These are phyloP conservation scores for Gambusia yucatana DNA, from an alignment of 2,797 vertebrate genomes.

Conservation along the genomic window DNA sequence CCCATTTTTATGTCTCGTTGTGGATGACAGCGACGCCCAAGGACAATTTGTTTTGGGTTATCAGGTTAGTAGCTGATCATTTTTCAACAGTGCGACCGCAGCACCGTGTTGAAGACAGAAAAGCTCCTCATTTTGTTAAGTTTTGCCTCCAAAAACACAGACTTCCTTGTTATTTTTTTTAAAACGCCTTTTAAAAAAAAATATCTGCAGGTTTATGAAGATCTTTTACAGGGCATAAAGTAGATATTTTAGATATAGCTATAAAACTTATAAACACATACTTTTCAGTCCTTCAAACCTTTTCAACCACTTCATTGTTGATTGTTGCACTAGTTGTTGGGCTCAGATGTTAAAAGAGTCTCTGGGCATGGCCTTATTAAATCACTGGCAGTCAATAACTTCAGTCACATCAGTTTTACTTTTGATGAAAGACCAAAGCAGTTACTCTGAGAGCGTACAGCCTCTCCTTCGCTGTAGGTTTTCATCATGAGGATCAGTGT, in stretches of 20 bases:
- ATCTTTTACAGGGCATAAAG: not conserved
- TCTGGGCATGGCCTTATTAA: not conserved
- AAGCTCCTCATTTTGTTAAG: not conserved
- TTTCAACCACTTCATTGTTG: no score
- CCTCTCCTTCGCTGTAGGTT: conserved; percentile 32
- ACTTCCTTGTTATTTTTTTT: not conserved
- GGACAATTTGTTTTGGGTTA: conserved; percentile 3
- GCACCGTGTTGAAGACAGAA: not conserved
- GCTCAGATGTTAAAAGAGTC: not conserved
- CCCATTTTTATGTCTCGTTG: conserved; percentile 8
- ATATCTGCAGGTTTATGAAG: not conserved
- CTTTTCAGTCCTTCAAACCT: not conserved
- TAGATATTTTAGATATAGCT: not conserved
- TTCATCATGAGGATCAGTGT: conserved; percentile 49
- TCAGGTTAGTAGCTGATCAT: not conserved
- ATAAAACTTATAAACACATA: not conserved
- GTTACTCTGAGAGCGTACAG: conserved; percentile 20
- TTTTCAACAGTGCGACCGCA: not conserved
- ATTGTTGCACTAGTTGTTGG: not conserved
- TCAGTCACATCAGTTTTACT: conserved; percentile 42
- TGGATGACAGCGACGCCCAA: not conserved
- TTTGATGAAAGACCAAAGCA: conserved; percentile 36
- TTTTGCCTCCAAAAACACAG: not conserved
- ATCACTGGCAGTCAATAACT: conserved; percentile 6
- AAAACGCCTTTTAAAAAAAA: not conserved